phyloP scores from a whole-genome alignment of 2,797 vertebrate genomes.

The Alca torda region DNA sequence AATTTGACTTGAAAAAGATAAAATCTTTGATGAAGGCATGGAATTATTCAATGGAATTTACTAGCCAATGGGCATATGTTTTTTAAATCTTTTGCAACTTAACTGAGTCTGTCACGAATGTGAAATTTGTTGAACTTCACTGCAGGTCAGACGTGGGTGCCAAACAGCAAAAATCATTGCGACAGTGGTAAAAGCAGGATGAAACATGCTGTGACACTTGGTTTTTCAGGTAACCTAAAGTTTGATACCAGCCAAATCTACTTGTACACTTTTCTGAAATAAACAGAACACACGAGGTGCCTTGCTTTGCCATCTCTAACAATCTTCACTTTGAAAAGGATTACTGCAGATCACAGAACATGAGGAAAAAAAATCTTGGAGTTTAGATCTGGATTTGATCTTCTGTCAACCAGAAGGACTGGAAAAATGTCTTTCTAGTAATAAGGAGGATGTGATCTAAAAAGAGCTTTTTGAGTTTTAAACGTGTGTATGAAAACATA shows the following conservation, averaged over 20 bases:
- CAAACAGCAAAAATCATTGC: neutral
- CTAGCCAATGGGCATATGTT: neutral
- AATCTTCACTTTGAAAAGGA: neutral
- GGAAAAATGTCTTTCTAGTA: neutral
- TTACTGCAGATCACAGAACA: neutral
- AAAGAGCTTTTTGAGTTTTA: neutral
- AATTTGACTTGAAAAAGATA: neutral
- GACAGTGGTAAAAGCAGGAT: neutral
- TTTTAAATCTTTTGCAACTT: neutral
- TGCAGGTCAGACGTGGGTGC: neutral
- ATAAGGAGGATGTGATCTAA: neutral
- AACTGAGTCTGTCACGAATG: neutral
- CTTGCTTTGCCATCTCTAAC: neutral
- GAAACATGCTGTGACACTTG: neutral
- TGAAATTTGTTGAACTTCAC: neutral
- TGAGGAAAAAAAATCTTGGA: neutral
- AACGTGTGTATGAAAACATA: neutral
- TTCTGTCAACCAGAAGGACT: neutral
- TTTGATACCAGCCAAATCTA: neutral
- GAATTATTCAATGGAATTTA: neutral
- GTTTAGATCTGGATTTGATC: neutral
- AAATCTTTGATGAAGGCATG: neutral
- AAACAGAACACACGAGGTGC: neutral
- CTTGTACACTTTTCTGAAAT: neutral
- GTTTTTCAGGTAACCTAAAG: neutral